Evolutionary conservation across 1,140 invertebrate genomes (phyloP).

Genomic region (Philaenus spumarius): DNA sequence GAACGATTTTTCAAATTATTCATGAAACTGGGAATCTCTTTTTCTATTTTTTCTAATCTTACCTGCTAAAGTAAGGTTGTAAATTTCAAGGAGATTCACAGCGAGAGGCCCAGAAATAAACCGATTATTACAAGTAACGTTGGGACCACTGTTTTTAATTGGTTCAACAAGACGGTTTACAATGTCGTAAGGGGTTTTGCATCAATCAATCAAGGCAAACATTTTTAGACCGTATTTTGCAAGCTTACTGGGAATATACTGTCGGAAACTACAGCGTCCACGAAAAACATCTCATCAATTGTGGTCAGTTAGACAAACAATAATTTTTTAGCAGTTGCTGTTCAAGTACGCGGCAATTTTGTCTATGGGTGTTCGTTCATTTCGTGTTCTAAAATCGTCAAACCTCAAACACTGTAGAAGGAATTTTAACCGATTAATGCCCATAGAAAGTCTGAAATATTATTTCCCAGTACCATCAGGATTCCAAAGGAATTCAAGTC

Average conservation of each 20-base stretch:
- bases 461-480: constrained; percentile 19
- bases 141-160: constrained; percentile 20
- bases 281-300: constrained; percentile 40
- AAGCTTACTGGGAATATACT: constrained; percentile 40
- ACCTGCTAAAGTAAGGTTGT: constrained; percentile 27
- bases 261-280: constrained; percentile 35
- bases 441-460: constrained; percentile 22
- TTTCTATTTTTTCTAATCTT: constrained; percentile 39
- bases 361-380: constrained; percentile 15
- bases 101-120: constrained; percentile 24
- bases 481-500: constrained; percentile 17
- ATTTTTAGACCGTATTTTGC: constrained; percentile 44
- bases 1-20: constrained; percentile 11
- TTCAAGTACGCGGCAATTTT: constrained; percentile 24
- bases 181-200: constrained; percentile 30
- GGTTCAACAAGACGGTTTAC: constrained; percentile 22
- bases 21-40: constrained; percentile 29
- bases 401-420: constrained; percentile 22
- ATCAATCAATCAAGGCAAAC: constrained; percentile 32
- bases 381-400: constrained; percentile 24
- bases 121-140: constrained; percentile 28
- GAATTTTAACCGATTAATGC: constrained; percentile 23
- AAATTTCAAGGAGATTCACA: constrained; percentile 20
- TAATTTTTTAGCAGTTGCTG: constrained; percentile 3
- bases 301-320: constrained; percentile 21